Conservation (phyloP, 92 coral and sea anemone genomes). For the Ricordea florida region DNA sequence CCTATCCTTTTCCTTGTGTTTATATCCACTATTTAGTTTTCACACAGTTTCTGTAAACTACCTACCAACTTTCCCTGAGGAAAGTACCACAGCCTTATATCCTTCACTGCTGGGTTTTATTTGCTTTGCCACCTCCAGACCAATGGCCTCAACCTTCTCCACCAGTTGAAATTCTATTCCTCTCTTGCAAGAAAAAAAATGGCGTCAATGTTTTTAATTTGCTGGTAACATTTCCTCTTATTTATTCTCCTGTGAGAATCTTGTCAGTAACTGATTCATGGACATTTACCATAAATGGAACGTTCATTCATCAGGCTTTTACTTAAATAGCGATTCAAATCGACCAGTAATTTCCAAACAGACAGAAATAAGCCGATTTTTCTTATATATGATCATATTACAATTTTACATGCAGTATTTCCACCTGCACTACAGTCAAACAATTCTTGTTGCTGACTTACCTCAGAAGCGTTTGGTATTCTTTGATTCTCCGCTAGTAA, state of each 20-base stretch:
- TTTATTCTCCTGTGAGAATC: neutral
- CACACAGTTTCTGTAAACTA: neutral
- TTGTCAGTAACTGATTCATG: too few relatives aligned
- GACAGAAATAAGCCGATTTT: too few relatives aligned
- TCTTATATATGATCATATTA: too few relatives aligned
- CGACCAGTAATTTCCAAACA: too few relatives aligned
- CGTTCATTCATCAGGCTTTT: too few relatives aligned
- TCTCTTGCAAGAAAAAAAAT: neutral
- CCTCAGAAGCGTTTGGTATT: conserved; percentile 51
- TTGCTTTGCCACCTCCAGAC: conserved; percentile 43
- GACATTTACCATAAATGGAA: too few relatives aligned
- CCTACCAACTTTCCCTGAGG: conserved; percentile 35
- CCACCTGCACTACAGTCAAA: too few relatives aligned
- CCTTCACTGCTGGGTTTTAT: neutral
- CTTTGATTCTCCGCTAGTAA: conserved; percentile 34
- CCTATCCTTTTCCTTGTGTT: neutral
- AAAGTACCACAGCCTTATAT: neutral
- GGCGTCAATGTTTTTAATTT: neutral
- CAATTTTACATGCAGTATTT: too few relatives aligned
- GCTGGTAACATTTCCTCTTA: neutral
- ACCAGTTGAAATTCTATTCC: conserved; percentile 33
- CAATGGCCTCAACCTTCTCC: conserved; percentile 35
- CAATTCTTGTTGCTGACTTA: too few relatives aligned
- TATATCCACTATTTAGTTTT: neutral
- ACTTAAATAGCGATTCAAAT: too few relatives aligned